Conservation (phyloP, 2,888 invertebrate species). For the Caenorhabditis sp. region DNA sequence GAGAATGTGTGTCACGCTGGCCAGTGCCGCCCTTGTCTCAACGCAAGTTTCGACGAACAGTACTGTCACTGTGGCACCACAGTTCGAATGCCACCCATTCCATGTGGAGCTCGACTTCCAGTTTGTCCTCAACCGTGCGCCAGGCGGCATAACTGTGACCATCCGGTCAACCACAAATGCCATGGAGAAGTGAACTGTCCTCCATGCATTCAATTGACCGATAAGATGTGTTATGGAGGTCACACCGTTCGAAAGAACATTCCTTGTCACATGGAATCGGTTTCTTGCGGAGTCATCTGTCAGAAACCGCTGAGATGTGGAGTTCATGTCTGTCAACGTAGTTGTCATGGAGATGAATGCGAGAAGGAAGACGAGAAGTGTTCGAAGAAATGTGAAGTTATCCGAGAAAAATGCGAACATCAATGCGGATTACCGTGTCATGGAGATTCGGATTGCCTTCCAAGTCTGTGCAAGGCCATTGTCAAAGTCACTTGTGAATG, state of each 20-base stretch:
- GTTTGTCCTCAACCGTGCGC: conserved; percentile 90
- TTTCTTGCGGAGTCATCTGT: conserved; percentile 91
- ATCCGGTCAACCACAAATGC: conserved; percentile 76
- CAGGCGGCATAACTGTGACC: conserved; percentile 88
- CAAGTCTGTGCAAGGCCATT: conserved; percentile 86
- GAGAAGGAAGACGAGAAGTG: conserved; percentile 81
- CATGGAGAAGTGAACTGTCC: conserved; percentile 88
- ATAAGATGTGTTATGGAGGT: conserved; percentile 90
- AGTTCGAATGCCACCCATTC: conserved; percentile 92
- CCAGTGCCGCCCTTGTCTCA: conserved; percentile 89
- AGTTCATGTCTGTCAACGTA: conserved; percentile 90
- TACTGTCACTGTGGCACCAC: conserved; percentile 93
- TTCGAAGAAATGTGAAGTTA: conserved; percentile 88
- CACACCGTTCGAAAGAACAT: conserved; percentile 90
- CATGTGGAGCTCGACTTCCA: conserved; percentile 93
- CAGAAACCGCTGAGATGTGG: conserved; percentile 90
- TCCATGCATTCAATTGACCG: conserved; percentile 92
- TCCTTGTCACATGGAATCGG: conserved; percentile 88
- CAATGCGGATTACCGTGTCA: conserved; percentile 92
- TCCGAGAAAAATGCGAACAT: conserved; percentile 90
- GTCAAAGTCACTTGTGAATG: conserved; percentile 78
- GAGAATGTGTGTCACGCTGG: conserved; percentile 93
- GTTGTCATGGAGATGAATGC: conserved; percentile 90
- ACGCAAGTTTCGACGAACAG: conserved; percentile 93
- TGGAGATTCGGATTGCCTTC: conserved; percentile 87